A percentile compares a stretch with the other conserved stretches of the same genome.
Evolutionary conservation across 2,113 vertebrate genomes (phyloP).

Genomic region (Oryzias curvinotus): DNA sequence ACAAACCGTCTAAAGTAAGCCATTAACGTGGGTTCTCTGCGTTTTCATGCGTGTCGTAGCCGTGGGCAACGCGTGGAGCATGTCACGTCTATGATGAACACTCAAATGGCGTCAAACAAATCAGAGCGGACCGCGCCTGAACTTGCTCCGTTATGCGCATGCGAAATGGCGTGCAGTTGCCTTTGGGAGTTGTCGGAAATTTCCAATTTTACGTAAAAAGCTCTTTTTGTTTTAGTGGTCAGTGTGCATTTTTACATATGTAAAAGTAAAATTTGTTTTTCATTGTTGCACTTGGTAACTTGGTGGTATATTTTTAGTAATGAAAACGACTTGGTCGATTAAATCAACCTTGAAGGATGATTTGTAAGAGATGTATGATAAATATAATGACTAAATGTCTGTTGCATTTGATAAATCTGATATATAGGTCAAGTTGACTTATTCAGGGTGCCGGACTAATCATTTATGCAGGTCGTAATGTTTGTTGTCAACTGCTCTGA

Average conservation of each 20-base stretch:
- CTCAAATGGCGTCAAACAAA: slow-evolving; percentile 65
- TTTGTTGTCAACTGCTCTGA: neutral
- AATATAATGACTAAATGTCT: too few species aligned
- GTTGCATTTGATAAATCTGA: too few species aligned
- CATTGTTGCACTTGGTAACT: too few species aligned
- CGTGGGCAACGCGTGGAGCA: too few species aligned
- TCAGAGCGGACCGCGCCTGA: neutral
- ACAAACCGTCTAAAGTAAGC: slow-evolving; percentile 50
- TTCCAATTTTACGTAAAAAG: rapidly evolving
- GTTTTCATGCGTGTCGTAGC: too few species aligned
- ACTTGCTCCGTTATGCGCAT: slow-evolving; percentile 48
- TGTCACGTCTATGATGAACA: slow-evolving; percentile 15
- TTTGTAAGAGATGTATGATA: too few species aligned
- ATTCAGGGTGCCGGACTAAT: too few species aligned
- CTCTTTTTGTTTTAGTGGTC: neutral
- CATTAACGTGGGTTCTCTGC: neutral
- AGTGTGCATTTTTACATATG: neutral
- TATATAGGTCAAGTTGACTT: too few species aligned
- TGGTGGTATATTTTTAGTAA: neutral
- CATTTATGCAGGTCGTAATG: too few species aligned
- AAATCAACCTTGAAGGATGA: too few species aligned
- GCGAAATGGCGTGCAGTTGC: slow-evolving; percentile 63
- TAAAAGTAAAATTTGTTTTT: too few species aligned
- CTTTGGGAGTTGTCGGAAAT: neutral
- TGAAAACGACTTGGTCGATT: neutral